These are phyloP conservation scores for Drosophila kurseongensis DNA, from an alignment of 1,140 invertebrate genomes.

Conservation along the genomic window DNA sequence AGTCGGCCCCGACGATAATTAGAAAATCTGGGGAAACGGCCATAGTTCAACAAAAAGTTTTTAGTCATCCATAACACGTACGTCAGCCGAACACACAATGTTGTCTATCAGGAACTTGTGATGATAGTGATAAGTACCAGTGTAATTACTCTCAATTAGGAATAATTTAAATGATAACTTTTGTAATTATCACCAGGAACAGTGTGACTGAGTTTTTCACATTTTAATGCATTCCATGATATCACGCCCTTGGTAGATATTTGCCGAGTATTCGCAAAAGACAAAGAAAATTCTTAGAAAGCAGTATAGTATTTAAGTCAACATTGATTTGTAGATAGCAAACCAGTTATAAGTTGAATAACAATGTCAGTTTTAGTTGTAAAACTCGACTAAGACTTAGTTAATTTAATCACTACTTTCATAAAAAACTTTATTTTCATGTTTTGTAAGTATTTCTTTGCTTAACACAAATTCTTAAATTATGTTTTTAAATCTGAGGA, in stretches of 20 bases:
- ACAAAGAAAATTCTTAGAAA: slow-evolving; percentile 31
- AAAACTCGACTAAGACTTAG: background rate
- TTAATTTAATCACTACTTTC: slow-evolving; percentile 2
- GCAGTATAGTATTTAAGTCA: slow-evolving; percentile 3
- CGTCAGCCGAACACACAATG: background rate
- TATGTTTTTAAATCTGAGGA: background rate
- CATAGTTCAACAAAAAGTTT: slow-evolving; percentile 20
- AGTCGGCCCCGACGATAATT: slow-evolving; percentile 45
- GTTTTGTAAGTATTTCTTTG: background rate
- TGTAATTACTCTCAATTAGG: slow-evolving; percentile 3
- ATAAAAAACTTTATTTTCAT: background rate
- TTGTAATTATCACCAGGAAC: background rate
- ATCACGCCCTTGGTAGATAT: slow-evolving; percentile 4
- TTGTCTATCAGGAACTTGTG: background rate
- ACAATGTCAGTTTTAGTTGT: background rate
- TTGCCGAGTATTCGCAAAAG: background rate
- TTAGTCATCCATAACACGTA: slow-evolving; percentile 20
- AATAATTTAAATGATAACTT: slow-evolving; percentile 1
- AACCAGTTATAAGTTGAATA: slow-evolving; percentile 8
- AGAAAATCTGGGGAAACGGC: slow-evolving; percentile 37
- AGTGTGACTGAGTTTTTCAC: background rate
- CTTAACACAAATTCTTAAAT: background rate
- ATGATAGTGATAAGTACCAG: slow-evolving; percentile 8
- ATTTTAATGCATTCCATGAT: background rate
- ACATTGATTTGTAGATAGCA: slow-evolving; percentile 15